These are phyloP conservation scores for Puntigrus tetrazona DNA, from an alignment of 2,113 vertebrate genomes.

Conservation along the genomic window DNA sequence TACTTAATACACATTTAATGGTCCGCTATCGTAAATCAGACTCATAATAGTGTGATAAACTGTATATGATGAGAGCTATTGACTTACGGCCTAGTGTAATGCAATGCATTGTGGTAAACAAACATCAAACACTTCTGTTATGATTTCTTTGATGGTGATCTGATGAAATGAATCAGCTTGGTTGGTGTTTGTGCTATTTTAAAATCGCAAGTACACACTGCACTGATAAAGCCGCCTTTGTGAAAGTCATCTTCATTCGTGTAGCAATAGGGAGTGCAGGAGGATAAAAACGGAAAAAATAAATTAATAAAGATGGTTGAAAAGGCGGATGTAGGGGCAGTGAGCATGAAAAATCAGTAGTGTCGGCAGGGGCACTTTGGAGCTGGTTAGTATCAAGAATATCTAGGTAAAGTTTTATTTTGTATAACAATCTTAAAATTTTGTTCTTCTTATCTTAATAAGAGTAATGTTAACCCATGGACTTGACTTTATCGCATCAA, in stretches of 20 bases:
- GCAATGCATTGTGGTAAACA: neutral
- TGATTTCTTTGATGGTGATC: neutral
- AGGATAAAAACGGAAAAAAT: neutral
- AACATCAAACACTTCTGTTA: neutral
- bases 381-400: slow-evolving; percentile 16
- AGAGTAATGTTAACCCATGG: neutral
- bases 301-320: slow-evolving; percentile 2
- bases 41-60: neutral
- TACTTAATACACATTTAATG: neutral
- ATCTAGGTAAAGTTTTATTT: slow-evolving; percentile 3
- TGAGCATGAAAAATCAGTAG: slow-evolving; percentile 9
- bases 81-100: neutral
- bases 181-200: neutral
- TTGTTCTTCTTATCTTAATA: too few relatives aligned
- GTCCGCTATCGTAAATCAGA: neutral
- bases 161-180: neutral
- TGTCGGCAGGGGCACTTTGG: slow-evolving; percentile 3
- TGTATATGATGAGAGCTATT: neutral
- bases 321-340: neutral
- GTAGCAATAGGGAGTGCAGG: neutral
- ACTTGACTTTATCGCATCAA: neutral
- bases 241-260: neutral
- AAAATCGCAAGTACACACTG: neutral
- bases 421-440: too few relatives aligned
- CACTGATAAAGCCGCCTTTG: neutral